Conservation (phyloP, 2,113 vertebrate species). For the Dicerorhinus sumatrensis region DNA sequence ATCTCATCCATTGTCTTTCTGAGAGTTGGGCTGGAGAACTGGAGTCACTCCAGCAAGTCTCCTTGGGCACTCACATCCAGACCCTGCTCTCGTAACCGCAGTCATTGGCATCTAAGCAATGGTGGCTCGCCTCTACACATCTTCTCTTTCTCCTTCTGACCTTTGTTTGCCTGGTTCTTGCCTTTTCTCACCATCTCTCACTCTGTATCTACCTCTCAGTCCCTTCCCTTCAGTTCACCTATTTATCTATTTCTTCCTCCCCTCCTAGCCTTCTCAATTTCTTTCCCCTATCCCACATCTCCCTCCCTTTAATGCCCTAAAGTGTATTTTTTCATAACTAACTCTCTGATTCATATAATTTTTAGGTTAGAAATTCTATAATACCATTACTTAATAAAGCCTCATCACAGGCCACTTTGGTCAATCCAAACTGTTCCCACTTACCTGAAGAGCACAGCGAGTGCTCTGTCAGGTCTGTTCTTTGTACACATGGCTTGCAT, state of each 20-base stretch:
- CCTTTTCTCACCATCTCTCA: not conserved
- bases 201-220: not conserved
- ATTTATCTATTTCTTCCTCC: not conserved
- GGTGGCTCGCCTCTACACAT: fast-evolving
- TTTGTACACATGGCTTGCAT: not conserved
- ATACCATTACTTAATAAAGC: not conserved
- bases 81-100: not conserved
- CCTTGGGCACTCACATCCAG: not conserved
- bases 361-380: not conserved
- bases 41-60: not conserved
- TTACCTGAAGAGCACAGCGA: not conserved
- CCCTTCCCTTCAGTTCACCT: not conserved
- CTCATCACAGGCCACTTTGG: not conserved
- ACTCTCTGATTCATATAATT: not conserved
- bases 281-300: not conserved
- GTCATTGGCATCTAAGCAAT: not conserved
- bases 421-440: not conserved
- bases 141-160: not conserved
- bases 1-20: not conserved
- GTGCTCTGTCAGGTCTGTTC: not conserved
- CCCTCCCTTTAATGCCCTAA: not conserved
- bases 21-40: not conserved
- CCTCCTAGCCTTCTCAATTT: not conserved
- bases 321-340: not conserved
- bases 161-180: not conserved